Evolutionary conservation across 2,888 invertebrate genomes (phyloP).

Genomic region (Pantelozetes paolii): DNA sequence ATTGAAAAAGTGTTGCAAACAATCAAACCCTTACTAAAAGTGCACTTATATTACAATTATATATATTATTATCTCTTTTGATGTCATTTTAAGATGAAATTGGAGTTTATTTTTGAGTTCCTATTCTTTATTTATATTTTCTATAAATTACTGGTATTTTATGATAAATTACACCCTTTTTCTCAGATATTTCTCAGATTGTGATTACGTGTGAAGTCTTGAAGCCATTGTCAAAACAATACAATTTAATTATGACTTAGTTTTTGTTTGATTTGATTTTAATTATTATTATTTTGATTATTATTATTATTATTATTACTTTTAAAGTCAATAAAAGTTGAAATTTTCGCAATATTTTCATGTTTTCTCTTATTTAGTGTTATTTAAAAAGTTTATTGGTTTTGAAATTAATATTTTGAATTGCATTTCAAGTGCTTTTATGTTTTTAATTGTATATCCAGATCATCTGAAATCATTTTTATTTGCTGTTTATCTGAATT

Average conservation of each 20-base stretch:
- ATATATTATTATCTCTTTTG: not conserved
- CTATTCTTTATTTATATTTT: constrained; percentile 10
- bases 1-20: not conserved
- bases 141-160: constrained; percentile 15
- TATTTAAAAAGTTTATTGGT: too few species aligned
- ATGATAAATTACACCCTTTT: not conserved
- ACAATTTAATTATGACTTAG: constrained; percentile 25
- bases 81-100: constrained; percentile 1
- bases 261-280: constrained; percentile 16
- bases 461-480: too few species aligned
- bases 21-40: not conserved
- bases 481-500: too few species aligned
- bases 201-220: constrained; percentile 16
- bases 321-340: constrained; percentile 20
- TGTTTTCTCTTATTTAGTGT: too few species aligned
- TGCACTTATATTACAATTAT: constrained; percentile 11
- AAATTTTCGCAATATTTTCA: too few species aligned
- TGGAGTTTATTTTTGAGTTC: constrained; percentile 11
- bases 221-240: constrained; percentile 27
- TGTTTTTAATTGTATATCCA: too few species aligned
- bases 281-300: not conserved
- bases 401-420: too few species aligned
- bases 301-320: not conserved
- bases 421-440: too few species aligned
- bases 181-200: too few species aligned